Evolutionary conservation across 2,888 invertebrate genomes (phyloP), one percentile per base, ranked within the genome.

Genomic region (Ennomos fuscantarius): DNA sequence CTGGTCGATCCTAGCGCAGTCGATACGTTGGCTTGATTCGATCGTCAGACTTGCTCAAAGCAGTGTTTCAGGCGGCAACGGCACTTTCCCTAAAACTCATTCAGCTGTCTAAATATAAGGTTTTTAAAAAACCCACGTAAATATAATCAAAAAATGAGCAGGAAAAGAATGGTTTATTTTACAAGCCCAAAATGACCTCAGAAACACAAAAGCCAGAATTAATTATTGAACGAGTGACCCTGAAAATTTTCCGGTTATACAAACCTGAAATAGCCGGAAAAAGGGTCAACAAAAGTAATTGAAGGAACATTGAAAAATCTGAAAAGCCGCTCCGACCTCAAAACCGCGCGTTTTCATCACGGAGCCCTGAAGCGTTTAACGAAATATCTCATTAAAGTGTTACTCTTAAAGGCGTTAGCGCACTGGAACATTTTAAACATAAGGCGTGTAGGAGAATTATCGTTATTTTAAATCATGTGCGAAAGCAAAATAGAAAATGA

Each of bases 361-460:
- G 8, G 31, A 36, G 11, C 55, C 52, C 37, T 31, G 15, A 55
- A 58, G 34, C 36, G 37, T n/a, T 53, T 39, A 31, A 40, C 40
- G 48, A 52, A 58, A 49, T 53, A 49, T 52, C 46, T 50, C 49
- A 54, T 57, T 63, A 49, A 40, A 44, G 12, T 31, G 47, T 36
- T 43, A 41, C 44, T 49, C 15, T 46, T 46, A 36, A 49, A 35
- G 43, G 12, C 11, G 41, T 33, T 46, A 12, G 10, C 37, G 41
- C 44, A 55, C 52, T 24, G 46, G 36, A 9, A n/a, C 9, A 9
- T 0, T 2, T 8, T 11, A 1, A 41, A 15, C 1, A 13, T 40
- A 40, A 41, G 8, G 41, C 8, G 11, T 37, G 11, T 37, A 8
- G n/a, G 3, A 11, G n/a, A 11, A 24, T 24, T 24, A 24, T 24